Base-by-base conservation (phyloP, 1,140 invertebrate genomes). In the Leptinotarsa texana region DNA sequence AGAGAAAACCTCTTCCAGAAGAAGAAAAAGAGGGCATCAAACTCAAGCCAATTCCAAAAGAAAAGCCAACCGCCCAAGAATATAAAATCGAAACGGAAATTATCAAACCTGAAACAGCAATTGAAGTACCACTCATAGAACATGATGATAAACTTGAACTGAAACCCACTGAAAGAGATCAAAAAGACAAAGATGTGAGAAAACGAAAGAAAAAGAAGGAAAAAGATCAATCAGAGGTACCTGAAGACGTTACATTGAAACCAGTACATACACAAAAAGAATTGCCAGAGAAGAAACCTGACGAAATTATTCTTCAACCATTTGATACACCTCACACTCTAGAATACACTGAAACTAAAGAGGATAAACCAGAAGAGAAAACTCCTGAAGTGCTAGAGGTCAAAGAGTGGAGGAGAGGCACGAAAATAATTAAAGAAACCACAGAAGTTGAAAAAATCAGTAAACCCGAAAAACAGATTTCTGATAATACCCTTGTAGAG, bases 1-100 rank as follows among this genome's bases (percentile, higher is more conserved):
- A 86, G 78, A 82, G 80, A 27, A 74, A 83, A 72, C 84, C 82
- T 21, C 81, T 84, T 27, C 81, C 84, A 22, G 83, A 85, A 79
- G 84, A 86, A 79, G 75, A 82, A 75, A 75, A 82, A 33, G 84
- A 86, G 65, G 82, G 85, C 70, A 78, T 82, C 8, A 78, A 75
- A 69, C 80, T 84, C 17, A 86, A 86, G 76, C 83, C 83, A 11
- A 82, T 85, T 74, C 74, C 77, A 49, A 84, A 83, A 77, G 78
- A 80, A 65, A 73, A 78, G 74, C 82, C 84, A 13, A 75, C 85
- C 65, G 81, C 80, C 70, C 77, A 76, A 63, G 66, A 75, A 76
- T 73, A 74, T 61, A 79, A 78, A 74, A 65, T 78, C 48, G 73
- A 73, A 13, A 69, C 70, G 3, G 79, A 81, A 74, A 71, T 77